Evolutionary conservation across 2,888 invertebrate species (phyloP).

Genomic region (Polydrusus cervinus): DNA sequence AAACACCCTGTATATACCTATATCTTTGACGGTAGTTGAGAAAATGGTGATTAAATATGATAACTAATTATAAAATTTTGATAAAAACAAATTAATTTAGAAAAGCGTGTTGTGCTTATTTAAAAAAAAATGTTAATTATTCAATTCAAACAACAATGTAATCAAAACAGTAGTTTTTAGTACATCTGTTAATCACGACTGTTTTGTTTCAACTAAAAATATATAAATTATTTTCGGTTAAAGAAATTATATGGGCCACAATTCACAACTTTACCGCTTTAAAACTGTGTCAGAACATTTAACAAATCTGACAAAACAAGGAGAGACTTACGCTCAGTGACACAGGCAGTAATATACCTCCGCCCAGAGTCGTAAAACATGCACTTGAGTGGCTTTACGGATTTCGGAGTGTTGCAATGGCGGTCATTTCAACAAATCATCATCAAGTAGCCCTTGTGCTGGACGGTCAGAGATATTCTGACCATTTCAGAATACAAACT

Average conservation of each 20-base stretch:
- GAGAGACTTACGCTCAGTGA: conserved; percentile 42
- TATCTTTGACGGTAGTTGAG: no score
- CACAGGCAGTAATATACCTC: conserved; percentile 45
- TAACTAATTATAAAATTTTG: no score
- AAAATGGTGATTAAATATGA: no score
- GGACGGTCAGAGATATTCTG: conserved; percentile 45
- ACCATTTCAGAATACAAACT: conserved; percentile 51
- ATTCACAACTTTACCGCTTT: conserved; percentile 20
- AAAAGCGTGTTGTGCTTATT: no score
- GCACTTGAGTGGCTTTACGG: conserved; percentile 54
- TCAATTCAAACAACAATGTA: no score
- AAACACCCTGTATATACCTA: no score
- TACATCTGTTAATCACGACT: no score
- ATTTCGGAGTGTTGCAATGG: conserved; percentile 47
- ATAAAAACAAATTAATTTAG: no score
- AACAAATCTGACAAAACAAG: conserved; percentile 52
- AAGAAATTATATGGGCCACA: conserved; percentile 7
- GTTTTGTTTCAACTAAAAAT: background rate
- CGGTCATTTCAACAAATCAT: conserved; percentile 53
- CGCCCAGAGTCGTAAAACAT: conserved; percentile 51
- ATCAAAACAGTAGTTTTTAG: no score
- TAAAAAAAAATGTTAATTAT: no score
- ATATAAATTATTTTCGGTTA: background rate
- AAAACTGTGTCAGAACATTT: conserved; percentile 32
- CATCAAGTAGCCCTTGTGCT: conserved; percentile 50